phyloP scores from a whole-genome alignment of 2,797 vertebrate genomes.

The Onychomys torridus region DNA sequence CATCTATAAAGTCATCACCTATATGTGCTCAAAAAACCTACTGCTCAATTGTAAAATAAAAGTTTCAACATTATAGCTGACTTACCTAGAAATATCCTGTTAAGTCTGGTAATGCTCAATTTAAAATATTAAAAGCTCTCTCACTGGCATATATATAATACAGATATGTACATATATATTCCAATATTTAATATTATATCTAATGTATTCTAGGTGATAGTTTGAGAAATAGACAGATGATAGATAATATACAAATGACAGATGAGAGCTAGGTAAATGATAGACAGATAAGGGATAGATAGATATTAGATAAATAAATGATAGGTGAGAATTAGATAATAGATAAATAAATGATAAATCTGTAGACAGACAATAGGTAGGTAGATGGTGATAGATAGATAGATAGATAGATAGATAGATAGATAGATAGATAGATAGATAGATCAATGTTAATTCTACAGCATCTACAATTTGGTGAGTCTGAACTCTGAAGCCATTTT shows the following conservation, averaged over 20 bases:
- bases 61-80: not conserved
- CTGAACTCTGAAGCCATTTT: not conserved
- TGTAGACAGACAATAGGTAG: not conserved
- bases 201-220: not conserved
- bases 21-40: not conserved
- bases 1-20: not conserved
- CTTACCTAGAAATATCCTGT: not conserved
- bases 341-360: not conserved
- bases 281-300: not conserved
- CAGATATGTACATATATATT: too few species aligned
- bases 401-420: not conserved
- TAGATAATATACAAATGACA: not conserved
- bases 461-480: not conserved
- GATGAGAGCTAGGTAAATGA: not conserved
- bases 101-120: not conserved
- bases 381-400: not conserved
- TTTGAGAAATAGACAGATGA: not conserved
- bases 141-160: not conserved
- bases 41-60: conserved; percentile 22
- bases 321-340: not conserved
- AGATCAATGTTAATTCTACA: not conserved
- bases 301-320: not conserved
- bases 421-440: not conserved
- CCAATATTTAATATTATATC: not conserved
- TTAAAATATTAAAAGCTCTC: not conserved